Percentiles rank a stretch among this genome's conserved stretches.
phyloP scores from a whole-genome alignment of 2,113 vertebrate species.

The Syrrhaptes paradoxus region DNA sequence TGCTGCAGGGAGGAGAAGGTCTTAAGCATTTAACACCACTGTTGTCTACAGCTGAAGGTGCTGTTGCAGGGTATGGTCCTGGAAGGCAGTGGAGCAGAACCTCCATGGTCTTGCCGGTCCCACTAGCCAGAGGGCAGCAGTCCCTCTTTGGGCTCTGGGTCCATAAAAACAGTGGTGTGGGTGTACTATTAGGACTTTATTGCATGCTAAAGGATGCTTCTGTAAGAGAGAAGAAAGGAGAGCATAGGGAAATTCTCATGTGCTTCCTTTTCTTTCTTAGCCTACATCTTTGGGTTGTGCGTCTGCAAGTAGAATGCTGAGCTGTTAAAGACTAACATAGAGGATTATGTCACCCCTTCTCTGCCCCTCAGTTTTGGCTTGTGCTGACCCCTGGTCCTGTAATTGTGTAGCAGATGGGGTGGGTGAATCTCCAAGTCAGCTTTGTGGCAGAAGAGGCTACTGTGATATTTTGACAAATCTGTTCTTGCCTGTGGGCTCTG shows the following conservation, averaged over 20 bases:
- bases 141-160: background rate
- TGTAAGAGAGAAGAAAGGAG: background rate
- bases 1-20: background rate
- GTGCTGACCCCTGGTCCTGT: background rate
- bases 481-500: conserved; percentile 8
- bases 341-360: background rate
- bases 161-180: background rate
- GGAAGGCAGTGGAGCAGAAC: background rate
- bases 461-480: background rate
- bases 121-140: background rate
- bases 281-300: background rate
- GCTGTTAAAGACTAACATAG: background rate
- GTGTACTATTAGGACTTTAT: background rate
- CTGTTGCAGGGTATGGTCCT: background rate
- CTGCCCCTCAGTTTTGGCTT: background rate
- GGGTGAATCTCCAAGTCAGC: background rate
- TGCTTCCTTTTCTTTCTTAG: background rate
- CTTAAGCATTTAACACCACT: background rate
- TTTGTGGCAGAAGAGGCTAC: conserved; percentile 8
- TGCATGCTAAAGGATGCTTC: background rate
- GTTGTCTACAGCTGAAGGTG: background rate
- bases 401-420: background rate
- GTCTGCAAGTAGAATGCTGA: background rate
- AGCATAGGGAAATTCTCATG: background rate
- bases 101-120: background rate